Conservation (phyloP, 2,113 vertebrate genomes). For the Callipepla californica region DNA sequence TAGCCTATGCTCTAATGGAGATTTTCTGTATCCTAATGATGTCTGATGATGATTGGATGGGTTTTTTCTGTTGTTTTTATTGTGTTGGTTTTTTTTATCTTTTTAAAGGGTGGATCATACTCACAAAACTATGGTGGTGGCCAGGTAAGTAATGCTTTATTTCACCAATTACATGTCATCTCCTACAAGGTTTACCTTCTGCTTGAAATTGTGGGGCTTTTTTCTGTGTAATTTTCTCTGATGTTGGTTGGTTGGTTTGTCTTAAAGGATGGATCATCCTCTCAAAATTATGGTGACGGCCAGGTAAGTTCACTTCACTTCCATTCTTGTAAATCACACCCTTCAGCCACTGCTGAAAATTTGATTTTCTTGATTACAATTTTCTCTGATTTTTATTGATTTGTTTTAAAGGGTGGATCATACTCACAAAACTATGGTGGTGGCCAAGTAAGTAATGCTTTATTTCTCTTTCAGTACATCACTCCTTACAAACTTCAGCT, state of each 20-base stretch:
- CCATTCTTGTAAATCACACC: background rate
- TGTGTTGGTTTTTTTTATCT: no score
- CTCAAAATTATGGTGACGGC: constrained; percentile 30
- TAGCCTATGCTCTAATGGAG: background rate
- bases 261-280: background rate
- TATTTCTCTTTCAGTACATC: background rate
- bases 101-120: background rate
- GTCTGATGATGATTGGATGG: background rate
- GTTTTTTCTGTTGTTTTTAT: no score
- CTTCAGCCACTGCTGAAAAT: background rate
- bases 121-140: background rate
- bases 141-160: background rate
- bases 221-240: background rate
- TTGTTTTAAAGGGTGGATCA: background rate
- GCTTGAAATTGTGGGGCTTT: background rate
- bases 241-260: background rate
- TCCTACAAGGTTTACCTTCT: background rate
- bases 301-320: background rate
- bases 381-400: background rate
- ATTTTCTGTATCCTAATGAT: background rate
- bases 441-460: background rate
- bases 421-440: background rate
- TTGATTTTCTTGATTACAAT: background rate
- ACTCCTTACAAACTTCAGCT: background rate
- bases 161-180: background rate